phyloP scores from a whole-genome alignment of 2,888 invertebrate genomes.

The Cantharis rufa region DNA sequence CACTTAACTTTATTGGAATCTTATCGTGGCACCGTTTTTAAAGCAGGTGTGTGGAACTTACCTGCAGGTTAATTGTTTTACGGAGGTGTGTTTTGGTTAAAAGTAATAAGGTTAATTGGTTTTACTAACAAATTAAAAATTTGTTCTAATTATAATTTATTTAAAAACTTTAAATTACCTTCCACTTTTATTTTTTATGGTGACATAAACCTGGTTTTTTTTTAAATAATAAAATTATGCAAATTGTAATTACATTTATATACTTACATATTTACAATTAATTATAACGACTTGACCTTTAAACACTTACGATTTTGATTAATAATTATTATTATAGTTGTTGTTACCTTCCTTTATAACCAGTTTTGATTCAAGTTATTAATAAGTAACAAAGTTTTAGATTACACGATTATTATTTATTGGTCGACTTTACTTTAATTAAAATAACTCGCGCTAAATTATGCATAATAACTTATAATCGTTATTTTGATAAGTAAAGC shows the following conservation, averaged over 20 bases:
- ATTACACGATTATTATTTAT: neutral
- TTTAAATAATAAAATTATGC: neutral
- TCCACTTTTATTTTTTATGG: neutral
- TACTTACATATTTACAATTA: neutral
- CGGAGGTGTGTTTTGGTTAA: conserved; percentile 16
- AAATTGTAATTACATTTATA: neutral
- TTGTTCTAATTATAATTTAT: neutral
- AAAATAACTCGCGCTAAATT: neutral
- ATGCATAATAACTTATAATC: neutral
- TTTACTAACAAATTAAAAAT: conserved; percentile 15
- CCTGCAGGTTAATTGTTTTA: conserved; percentile 11
- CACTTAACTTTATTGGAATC: neutral
- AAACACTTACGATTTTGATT: neutral
- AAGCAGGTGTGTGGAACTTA: neutral
- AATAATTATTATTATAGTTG: neutral
- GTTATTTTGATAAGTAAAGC: neutral
- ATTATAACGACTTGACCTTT: neutral
- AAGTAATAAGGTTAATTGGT: conserved; percentile 21
- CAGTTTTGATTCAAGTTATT: neutral
- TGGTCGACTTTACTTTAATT: neutral
- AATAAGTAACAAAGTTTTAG: neutral
- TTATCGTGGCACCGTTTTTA: neutral
- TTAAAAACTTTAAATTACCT: neutral
- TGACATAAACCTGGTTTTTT: neutral
- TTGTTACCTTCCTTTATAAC: neutral